Evolutionary conservation across 2,113 vertebrate species (phyloP), one percentile per base, ranked within the genome.

Genomic region (Mus spicilegus): DNA sequence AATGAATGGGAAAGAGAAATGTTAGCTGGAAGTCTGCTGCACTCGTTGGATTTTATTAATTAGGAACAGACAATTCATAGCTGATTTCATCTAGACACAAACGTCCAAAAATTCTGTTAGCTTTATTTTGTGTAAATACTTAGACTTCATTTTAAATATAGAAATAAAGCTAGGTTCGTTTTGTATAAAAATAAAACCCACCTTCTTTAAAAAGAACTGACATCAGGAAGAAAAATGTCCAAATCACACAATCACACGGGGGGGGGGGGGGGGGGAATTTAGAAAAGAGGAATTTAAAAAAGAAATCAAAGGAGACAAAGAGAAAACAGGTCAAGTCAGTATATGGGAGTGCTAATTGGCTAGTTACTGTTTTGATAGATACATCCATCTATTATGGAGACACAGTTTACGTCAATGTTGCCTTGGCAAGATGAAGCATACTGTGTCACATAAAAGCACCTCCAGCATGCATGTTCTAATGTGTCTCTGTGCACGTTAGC

Each of bases 21-120:
- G 94, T 94, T 85, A 92, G 95, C 96, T 98, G 96, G 98, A 78
- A 78, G 49, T 98, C 78, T 97, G 65, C 51, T 97, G 98, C 97
- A 97, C 98, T 95, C 78, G 96, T 96, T 97, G 96, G 86, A 42
- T 96, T 96, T 97, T 97, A 97, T 96, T 98, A 98, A 98, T 98
- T 97, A 97, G 96, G 96, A 97, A 93, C 90, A 98, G 97, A 93
- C 49, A 63, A 92, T 82, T 85, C 36, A 85, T 97, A 87, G 89
- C 46, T 96, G 56, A 39, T 95, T 91, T 92, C 56, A 78, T 87
- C 33, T 54, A 91, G 65, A 92, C 56, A 78, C 58, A 95, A 95
- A 95, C 76, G 14, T 94, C 81, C 65, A 92, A 75, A 96, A 87
- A 76, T 93, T 96, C 39, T 96, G 72, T 91, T 93, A 97, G 97